Percentiles rank a stretch among this genome's conserved stretches.
phyloP scores from a whole-genome alignment of 2,797 vertebrate genomes.

The Nasua narica region DNA sequence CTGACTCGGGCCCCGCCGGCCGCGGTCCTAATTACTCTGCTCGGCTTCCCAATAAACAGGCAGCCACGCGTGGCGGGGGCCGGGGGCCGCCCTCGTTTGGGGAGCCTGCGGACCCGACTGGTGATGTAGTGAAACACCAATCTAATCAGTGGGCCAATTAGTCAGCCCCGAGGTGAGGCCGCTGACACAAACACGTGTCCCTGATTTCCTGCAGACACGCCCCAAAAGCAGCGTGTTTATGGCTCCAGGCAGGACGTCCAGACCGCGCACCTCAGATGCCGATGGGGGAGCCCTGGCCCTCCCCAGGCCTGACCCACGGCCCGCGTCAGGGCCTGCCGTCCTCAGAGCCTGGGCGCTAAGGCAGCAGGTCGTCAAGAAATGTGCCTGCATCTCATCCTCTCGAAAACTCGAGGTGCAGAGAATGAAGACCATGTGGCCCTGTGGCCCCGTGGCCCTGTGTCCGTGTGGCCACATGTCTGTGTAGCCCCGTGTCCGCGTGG shows the following conservation, averaged over 20 bases:
- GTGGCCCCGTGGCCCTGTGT: no score
- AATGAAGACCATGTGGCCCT: accelerated
- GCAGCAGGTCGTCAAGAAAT: accelerated
- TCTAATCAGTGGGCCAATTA: background rate
- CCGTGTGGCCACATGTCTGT: no score
- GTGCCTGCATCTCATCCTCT: accelerated
- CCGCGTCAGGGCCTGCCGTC: accelerated
- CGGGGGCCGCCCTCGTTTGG: background rate
- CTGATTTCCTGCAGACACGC: background rate
- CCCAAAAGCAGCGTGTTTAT: accelerated
- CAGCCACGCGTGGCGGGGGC: background rate
- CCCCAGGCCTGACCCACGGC: accelerated
- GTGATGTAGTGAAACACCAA: background rate
- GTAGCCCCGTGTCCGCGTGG: no score
- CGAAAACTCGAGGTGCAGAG: accelerated
- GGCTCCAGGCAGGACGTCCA: accelerated
- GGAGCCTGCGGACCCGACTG: background rate
- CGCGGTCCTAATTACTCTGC: conserved; percentile 81
- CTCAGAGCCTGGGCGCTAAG: accelerated
- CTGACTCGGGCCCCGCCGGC: conserved; percentile 78
- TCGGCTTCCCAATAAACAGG: conserved; percentile 73
- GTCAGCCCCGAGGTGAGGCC: background rate
- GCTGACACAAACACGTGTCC: background rate
- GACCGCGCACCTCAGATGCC: accelerated
- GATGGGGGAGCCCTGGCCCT: accelerated